Evolutionary conservation across 2,113 vertebrate genomes (phyloP).

Genomic region (Capreolus pygargus): DNA sequence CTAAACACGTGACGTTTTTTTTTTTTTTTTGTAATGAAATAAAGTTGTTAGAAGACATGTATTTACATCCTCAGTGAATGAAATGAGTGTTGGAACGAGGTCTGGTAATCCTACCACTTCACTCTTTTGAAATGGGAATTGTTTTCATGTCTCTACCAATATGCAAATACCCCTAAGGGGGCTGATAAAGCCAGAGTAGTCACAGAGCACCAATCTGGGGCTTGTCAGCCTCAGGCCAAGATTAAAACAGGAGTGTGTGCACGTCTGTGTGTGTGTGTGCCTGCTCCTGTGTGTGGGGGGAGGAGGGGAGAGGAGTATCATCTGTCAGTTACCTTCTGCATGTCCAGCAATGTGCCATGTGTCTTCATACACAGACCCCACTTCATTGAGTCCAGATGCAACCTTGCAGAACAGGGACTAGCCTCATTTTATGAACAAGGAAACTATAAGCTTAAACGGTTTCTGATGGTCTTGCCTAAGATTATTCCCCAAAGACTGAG

Average conservation of each 20-base stretch:
- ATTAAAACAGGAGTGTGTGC: background rate
- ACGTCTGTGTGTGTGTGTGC: background rate
- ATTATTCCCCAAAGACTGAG: background rate
- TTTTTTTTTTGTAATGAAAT: background rate
- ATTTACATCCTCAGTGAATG: background rate
- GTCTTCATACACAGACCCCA: background rate
- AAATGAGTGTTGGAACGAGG: background rate
- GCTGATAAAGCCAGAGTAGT: background rate
- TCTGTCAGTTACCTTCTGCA: background rate
- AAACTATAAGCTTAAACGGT: background rate
- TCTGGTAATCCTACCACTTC: background rate
- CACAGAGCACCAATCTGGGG: background rate
- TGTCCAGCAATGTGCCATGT: background rate
- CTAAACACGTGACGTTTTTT: background rate
- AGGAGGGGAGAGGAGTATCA: background rate
- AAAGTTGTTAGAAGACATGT: background rate
- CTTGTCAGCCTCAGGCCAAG: background rate
- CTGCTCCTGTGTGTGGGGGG: background rate
- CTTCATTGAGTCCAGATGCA: background rate
- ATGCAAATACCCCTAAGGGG: conserved; percentile 4
- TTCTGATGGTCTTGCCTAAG: background rate
- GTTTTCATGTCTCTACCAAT: background rate
- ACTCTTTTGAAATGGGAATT: background rate
- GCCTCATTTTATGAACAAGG: background rate
- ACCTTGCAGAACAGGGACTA: accelerated